phyloP scores from a whole-genome alignment of 1,140 invertebrate species.

The Pantala flavescens region DNA sequence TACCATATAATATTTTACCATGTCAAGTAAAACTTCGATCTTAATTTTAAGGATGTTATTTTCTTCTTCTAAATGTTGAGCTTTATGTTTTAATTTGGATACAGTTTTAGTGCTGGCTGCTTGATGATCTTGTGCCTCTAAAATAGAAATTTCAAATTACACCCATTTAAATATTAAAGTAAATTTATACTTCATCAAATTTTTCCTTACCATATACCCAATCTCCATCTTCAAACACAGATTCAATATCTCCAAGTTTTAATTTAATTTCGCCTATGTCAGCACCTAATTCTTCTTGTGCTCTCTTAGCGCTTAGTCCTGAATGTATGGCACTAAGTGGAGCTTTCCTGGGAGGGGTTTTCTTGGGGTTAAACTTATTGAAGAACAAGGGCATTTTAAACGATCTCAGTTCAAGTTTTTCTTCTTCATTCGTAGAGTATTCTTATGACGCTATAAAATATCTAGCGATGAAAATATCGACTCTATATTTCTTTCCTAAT shows the following conservation, averaged over 20 bases:
- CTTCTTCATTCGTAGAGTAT: too few species aligned
- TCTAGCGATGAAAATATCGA: too few species aligned
- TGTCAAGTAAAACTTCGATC: background rate
- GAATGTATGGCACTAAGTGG: background rate
- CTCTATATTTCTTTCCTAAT: too few species aligned
- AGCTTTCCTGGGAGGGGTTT: background rate
- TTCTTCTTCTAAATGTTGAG: background rate
- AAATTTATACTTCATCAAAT: background rate
- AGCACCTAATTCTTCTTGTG: background rate
- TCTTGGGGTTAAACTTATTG: constrained; percentile 2
- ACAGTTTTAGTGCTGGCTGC: background rate
- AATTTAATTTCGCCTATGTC: background rate
- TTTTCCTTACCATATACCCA: background rate
- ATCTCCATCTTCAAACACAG: background rate
- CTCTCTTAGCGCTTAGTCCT: background rate
- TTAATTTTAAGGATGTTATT: background rate
- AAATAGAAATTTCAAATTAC: background rate
- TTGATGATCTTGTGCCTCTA: background rate
- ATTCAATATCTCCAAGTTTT: background rate
- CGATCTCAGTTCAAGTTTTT: too few species aligned
- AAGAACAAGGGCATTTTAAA: background rate
- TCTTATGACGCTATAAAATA: too few species aligned
- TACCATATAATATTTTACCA: background rate
- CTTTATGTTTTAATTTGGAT: background rate
- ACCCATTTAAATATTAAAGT: background rate